Evolutionary conservation across 2,797 vertebrate genomes (phyloP).

Genomic region (Petrocephalus schoutedeni): DNA sequence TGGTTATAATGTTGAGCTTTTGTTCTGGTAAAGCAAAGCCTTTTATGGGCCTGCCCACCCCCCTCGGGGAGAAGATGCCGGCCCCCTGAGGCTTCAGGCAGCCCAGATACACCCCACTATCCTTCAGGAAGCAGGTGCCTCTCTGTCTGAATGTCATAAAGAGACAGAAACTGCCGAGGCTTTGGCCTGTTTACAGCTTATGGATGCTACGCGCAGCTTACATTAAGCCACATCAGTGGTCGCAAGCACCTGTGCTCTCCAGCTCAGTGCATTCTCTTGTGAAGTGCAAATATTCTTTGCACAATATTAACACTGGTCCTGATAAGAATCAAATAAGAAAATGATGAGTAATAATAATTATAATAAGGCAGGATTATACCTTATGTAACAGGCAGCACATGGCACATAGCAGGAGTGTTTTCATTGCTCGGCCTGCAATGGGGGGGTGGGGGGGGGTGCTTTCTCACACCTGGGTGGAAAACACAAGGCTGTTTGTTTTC

Average conservation of each 20-base stretch:
- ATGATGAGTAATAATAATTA: neutral
- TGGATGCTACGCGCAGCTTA: neutral
- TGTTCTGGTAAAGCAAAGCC: neutral
- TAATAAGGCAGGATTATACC: neutral
- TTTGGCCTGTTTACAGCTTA: neutral
- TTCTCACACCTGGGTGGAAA: neutral
- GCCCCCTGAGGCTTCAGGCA: neutral
- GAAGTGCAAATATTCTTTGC: neutral
- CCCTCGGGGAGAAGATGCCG: neutral
- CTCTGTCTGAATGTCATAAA: neutral
- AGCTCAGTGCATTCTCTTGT: neutral
- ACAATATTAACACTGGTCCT: neutral
- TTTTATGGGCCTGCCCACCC: neutral
- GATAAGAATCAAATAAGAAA: neutral
- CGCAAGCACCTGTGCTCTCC: neutral
- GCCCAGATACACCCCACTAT: neutral
- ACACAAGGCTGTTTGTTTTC: slow-evolving; percentile 5
- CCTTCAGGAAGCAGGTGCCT: neutral
- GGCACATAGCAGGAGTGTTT: neutral
- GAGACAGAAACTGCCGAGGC: neutral
- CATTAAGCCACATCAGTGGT: neutral
- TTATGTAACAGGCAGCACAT: neutral
- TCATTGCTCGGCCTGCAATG: neutral
- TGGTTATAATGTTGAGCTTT: neutral
- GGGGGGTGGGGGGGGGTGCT: neutral